A percentile compares a stretch with the other conserved stretches of the same genome.
These are phyloP conservation scores for Smutsia gigantea DNA, from an alignment of 2,797 vertebrate genomes.

Conservation along the genomic window DNA sequence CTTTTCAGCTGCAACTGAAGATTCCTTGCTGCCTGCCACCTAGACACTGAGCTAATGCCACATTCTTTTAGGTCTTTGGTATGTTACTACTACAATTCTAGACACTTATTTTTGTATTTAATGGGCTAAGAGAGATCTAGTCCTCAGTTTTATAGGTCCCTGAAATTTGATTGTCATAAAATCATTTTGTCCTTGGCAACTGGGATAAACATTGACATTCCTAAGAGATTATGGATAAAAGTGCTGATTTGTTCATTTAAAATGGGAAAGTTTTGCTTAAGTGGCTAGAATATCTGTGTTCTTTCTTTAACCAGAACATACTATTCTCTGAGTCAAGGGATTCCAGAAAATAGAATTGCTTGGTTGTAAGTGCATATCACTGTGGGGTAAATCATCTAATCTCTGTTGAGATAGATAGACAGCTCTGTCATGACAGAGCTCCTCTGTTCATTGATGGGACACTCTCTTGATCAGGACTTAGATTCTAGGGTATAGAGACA, in stretches of 20 bases:
- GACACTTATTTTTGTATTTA: background rate
- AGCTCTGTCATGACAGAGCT: background rate
- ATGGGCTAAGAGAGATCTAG: background rate
- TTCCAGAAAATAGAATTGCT: background rate
- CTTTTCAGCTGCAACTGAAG: background rate
- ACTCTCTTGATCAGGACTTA: background rate
- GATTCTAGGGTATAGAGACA: background rate
- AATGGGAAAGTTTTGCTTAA: background rate
- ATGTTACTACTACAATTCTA: background rate
- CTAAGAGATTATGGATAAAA: background rate
- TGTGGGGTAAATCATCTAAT: background rate
- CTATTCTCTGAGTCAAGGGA: background rate
- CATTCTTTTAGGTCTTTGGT: background rate
- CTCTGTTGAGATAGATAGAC: background rate
- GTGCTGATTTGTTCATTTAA: background rate
- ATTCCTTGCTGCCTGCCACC: background rate
- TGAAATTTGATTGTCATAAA: conserved; percentile 37
- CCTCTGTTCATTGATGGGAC: background rate
- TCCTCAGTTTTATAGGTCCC: background rate
- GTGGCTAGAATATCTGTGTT: background rate
- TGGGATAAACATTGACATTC: background rate
- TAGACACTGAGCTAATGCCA: background rate
- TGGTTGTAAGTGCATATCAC: background rate
- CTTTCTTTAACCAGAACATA: background rate
- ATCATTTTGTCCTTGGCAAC: background rate